Conservation (phyloP, 1,140 invertebrate species). For the Hylyphantes graminicola region DNA sequence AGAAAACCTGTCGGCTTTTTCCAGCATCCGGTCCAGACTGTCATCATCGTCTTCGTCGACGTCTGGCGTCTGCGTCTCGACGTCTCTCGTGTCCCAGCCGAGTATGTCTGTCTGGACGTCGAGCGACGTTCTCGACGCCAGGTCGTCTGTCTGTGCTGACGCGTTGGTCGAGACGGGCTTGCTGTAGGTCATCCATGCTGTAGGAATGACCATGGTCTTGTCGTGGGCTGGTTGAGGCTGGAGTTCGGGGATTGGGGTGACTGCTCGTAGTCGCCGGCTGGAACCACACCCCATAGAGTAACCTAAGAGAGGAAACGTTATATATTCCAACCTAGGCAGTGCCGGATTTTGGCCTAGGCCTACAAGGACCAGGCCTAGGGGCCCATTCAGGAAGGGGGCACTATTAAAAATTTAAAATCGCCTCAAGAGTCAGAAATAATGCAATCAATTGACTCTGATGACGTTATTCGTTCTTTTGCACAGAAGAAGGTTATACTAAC, state of each 20-base stretch:
- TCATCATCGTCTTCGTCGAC: constrained; percentile 34
- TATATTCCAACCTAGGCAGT: no score
- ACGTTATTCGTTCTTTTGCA: no score
- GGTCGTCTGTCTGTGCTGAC: constrained; percentile 28
- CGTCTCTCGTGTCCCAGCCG: constrained; percentile 42
- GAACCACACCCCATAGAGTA: constrained; percentile 58
- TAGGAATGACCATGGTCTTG: constrained; percentile 47
- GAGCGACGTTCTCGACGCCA: background rate
- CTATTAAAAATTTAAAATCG: no score
- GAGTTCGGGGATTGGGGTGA: constrained; percentile 32
- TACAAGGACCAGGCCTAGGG: no score
- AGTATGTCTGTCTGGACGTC: constrained; percentile 47
- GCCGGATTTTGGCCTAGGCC: no score
- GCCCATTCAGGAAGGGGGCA: no score
- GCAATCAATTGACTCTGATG: no score
- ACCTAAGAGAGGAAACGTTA: background rate
- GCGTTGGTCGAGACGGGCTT: constrained; percentile 43
- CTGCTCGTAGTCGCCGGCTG: constrained; percentile 41
- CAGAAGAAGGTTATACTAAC: no score
- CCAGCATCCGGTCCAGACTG: constrained; percentile 44
- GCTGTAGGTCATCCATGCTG: constrained; percentile 15
- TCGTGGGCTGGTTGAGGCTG: background rate
- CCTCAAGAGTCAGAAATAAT: no score
- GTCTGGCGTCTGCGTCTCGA: constrained; percentile 45
- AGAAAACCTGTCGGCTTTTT: constrained; percentile 37